Percentiles rank a stretch among this genome's conserved stretches.
Conservation (phyloP, 2,113 vertebrate genomes). For the Dromiciops gliroides region DNA sequence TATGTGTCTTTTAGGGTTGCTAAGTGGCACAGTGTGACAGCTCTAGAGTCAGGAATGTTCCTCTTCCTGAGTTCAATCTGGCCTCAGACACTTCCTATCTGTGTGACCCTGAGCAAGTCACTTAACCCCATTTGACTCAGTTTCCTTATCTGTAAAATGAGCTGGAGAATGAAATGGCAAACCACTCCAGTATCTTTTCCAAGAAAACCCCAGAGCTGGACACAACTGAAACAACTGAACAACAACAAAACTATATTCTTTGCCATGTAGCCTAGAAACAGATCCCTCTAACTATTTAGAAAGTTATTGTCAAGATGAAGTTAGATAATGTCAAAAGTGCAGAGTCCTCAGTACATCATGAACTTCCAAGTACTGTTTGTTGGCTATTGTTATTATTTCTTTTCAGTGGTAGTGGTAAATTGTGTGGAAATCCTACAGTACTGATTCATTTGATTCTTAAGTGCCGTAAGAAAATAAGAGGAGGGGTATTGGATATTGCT, state of each 20-base stretch:
- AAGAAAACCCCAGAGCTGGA: background rate
- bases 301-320: background rate
- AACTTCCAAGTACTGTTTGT: background rate
- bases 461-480: background rate
- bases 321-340: background rate
- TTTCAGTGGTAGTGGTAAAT: background rate
- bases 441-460: background rate
- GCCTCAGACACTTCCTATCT: background rate
- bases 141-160: background rate
- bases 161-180: background rate
- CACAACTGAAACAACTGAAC: background rate
- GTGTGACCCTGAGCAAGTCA: background rate
- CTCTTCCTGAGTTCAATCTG: background rate
- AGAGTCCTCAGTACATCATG: background rate
- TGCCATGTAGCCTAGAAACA: background rate
- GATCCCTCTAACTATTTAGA: background rate
- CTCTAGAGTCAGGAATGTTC: background rate
- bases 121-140: background rate
- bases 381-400: background rate
- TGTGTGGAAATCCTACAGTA: background rate
- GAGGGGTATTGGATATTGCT: background rate
- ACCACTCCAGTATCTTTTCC: background rate
- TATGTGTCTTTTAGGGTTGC: background rate
- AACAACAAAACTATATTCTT: background rate
- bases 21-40: background rate